Percentiles rank a stretch among this genome's conserved stretches.
phyloP scores from a whole-genome alignment of 23 tunicate species.

The Styela clava region DNA sequence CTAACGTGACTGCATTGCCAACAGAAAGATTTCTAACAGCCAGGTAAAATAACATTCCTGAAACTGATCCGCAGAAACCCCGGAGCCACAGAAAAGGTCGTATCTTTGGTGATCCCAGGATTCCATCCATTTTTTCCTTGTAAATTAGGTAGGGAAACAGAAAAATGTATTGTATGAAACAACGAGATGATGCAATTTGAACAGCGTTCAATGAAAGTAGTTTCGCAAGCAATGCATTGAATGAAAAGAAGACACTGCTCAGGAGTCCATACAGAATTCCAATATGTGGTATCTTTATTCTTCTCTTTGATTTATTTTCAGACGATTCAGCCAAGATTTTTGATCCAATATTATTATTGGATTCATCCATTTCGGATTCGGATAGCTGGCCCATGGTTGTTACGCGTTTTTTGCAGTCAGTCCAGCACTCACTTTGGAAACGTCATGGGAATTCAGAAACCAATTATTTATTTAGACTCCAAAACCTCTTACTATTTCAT shows the following conservation, averaged over 20 bases:
- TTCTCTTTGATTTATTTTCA: not conserved
- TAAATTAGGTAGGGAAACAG: constrained; percentile 39
- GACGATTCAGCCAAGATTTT: not conserved
- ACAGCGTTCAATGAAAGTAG: not conserved
- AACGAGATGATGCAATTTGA: constrained; percentile 30
- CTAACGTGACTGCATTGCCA: constrained; percentile 57
- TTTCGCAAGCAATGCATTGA: constrained; percentile 5
- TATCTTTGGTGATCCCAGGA: constrained; percentile 40
- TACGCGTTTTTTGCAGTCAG: too few species aligned
- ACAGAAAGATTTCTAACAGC: constrained; percentile 38
- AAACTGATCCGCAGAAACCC: constrained; percentile 47
- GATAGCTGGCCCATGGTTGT: too few species aligned
- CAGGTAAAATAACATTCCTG: constrained; percentile 38
- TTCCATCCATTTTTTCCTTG: not conserved
- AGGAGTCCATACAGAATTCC: constrained; percentile 2
- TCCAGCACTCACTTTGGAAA: too few species aligned
- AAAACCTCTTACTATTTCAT: too few species aligned
- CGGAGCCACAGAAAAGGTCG: constrained; percentile 29
- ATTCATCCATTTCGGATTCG: not conserved
- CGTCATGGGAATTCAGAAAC: too few species aligned
- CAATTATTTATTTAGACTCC: too few species aligned
- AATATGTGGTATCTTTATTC: not conserved
- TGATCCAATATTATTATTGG: not conserved
- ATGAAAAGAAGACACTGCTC: not conserved
- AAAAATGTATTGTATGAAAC: constrained; percentile 33